phyloP scores from a whole-genome alignment of 2,113 vertebrate species.

The Tyrannus savana region DNA sequence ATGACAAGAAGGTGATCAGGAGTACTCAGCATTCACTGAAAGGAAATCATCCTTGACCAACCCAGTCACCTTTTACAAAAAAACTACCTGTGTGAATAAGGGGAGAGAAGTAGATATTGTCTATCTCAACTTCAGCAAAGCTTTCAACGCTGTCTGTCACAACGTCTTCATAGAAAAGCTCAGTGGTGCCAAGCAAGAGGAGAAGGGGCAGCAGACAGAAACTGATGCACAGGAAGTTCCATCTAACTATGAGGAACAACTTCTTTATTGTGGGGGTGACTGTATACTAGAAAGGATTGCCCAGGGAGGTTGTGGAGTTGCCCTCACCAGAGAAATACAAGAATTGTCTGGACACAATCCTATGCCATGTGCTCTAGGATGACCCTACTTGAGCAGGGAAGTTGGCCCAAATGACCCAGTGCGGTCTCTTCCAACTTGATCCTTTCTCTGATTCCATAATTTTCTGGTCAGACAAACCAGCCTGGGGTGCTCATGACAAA shows the following conservation, averaged over 20 bases:
- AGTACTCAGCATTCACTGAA: not conserved
- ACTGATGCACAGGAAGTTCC: not conserved
- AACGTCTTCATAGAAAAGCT: not conserved
- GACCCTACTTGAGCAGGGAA: not conserved
- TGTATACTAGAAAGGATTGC: not conserved
- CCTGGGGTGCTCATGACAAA: not conserved
- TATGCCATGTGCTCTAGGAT: not conserved
- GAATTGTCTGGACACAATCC: accelerated
- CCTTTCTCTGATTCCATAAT: not conserved
- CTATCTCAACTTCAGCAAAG: not conserved
- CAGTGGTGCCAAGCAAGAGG: not conserved
- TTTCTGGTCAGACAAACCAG: not conserved
- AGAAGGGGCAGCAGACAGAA: not conserved
- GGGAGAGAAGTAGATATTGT: not conserved
- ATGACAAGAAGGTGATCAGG: not conserved
- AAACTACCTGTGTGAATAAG: not conserved
- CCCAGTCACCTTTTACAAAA: not conserved
- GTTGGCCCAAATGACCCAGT: not conserved
- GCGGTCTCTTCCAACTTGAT: not conserved
- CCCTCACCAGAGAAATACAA: not conserved
- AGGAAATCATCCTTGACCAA: not conserved
- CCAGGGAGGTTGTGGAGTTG: not conserved
- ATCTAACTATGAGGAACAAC: not conserved
- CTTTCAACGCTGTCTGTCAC: not conserved
- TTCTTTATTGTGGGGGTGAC: not conserved